Conservation (phyloP, 92 coral and sea anemone species). For the Paragorgia papillata region DNA sequence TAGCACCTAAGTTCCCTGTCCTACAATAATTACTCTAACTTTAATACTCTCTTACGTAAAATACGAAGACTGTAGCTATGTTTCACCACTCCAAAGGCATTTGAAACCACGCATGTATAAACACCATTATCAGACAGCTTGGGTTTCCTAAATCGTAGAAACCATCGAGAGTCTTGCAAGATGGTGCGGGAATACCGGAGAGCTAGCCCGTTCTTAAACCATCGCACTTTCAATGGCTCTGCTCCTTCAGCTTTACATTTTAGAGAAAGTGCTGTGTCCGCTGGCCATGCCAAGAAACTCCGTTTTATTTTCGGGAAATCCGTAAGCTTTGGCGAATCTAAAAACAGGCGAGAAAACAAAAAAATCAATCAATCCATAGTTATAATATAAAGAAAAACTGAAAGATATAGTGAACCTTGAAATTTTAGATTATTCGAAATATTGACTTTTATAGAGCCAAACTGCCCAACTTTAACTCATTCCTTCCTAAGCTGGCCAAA, state of each 20-base stretch:
- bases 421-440: too few relatives aligned
- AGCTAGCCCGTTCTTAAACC: slow-evolving; percentile 20
- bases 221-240: not conserved
- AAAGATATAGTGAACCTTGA: too few relatives aligned
- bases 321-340: not conserved
- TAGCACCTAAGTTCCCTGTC: too few relatives aligned
- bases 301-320: not conserved
- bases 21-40: too few relatives aligned
- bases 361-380: too few relatives aligned
- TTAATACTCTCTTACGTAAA: slow-evolving; percentile 21
- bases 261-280: slow-evolving; percentile 7
- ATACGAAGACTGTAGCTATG: slow-evolving; percentile 26
- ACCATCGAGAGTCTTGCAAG: slow-evolving; percentile 6
- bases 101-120: slow-evolving; percentile 35
- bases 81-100: slow-evolving; percentile 17
- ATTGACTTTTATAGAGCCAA: too few relatives aligned
- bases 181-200: not conserved
- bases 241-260: slow-evolving; percentile 28
- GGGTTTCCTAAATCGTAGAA: slow-evolving; percentile 12
- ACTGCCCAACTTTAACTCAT: too few relatives aligned
- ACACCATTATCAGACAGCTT: slow-evolving; percentile 17
- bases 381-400: too few relatives aligned
- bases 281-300: slow-evolving; percentile 24
- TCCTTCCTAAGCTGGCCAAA: too few relatives aligned
- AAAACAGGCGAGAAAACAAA: not conserved